phyloP scores from a whole-genome alignment of 2,113 vertebrate genomes.

The Cardinalis cardinalis region DNA sequence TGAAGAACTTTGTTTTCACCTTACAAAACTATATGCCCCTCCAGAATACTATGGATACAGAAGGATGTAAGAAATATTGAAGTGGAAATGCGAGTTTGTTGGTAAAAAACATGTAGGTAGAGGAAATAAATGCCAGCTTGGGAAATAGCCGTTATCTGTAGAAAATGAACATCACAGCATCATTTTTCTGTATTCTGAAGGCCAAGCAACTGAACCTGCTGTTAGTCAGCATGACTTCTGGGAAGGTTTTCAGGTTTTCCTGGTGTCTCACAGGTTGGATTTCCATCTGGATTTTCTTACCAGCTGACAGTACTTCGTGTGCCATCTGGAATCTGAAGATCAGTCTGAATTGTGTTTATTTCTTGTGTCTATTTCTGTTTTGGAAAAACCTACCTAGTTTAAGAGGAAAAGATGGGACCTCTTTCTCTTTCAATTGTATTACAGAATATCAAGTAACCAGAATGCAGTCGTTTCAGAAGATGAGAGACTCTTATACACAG shows the following conservation, averaged over 20 bases:
- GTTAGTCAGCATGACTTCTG: not conserved
- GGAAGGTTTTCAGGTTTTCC: not conserved
- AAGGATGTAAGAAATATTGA: not conserved
- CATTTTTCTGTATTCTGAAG: not conserved
- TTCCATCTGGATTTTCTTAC: conserved; percentile 24
- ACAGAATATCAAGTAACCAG: not conserved
- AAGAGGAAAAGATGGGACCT: not conserved
- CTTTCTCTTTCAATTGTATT: not conserved
- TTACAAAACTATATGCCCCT: not conserved
- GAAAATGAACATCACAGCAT: not conserved
- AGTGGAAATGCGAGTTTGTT: not conserved
- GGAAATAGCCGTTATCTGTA: not conserved
- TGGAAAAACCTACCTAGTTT: not conserved
- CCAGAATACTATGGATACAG: not conserved
- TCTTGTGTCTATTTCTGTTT: not conserved
- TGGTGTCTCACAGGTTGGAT: not conserved
- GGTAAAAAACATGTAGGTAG: not conserved
- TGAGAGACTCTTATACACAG: not conserved
- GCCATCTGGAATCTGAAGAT: not conserved
- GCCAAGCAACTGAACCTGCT: not conserved
- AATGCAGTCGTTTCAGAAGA: not conserved
- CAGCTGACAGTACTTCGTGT: not conserved
- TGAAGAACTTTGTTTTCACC: not conserved
- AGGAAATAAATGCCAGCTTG: not conserved
- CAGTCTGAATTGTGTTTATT: not conserved